Conservation (phyloP, 2,888 invertebrate genomes). For the Cerceris rybyensis region DNA sequence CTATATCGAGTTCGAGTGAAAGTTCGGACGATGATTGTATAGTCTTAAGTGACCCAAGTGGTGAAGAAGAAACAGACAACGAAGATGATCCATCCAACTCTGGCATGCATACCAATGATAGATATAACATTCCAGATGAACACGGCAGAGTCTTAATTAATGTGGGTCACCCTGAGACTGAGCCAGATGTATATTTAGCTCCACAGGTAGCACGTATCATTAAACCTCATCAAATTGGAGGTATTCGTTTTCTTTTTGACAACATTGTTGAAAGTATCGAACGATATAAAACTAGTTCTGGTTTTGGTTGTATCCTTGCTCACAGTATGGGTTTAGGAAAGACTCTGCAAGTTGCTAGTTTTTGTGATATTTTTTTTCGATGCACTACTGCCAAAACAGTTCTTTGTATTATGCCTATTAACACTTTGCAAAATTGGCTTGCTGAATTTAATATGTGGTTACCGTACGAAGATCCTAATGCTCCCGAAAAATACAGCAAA, state of each 20-base stretch:
- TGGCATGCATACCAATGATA: conserved; percentile 96
- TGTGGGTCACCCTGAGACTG: conserved; percentile 94
- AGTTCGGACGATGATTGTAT: conserved; percentile 93
- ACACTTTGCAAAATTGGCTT: conserved; percentile 98
- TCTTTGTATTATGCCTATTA: conserved; percentile 98
- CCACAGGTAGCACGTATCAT: conserved; percentile 95
- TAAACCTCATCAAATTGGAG: conserved; percentile 98
- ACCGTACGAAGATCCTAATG: conserved; percentile 86
- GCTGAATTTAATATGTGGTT: conserved; percentile 99
- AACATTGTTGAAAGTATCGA: conserved; percentile 97
- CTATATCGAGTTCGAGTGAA: conserved; percentile 88
- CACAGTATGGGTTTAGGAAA: conserved; percentile 99
- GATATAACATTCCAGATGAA: conserved; percentile 94
- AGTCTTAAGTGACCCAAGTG: conserved; percentile 91
- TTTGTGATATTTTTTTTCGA: conserved; percentile 97
- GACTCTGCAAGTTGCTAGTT: conserved; percentile 97
- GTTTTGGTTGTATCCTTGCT: conserved; percentile 98
- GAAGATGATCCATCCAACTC: conserved; percentile 95
- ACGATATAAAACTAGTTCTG: conserved; percentile 89
- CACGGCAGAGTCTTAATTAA: conserved; percentile 96
- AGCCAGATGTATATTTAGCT: conserved; percentile 95
- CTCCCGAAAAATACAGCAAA: conserved; percentile 54
- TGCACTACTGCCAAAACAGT: conserved; percentile 94
- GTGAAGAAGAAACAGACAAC: conserved; percentile 89
- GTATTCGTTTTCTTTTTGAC: conserved; percentile 97